These are phyloP conservation scores for Calephelis perditalis DNA, from an alignment of 2,888 invertebrate species.

Conservation along the genomic window DNA sequence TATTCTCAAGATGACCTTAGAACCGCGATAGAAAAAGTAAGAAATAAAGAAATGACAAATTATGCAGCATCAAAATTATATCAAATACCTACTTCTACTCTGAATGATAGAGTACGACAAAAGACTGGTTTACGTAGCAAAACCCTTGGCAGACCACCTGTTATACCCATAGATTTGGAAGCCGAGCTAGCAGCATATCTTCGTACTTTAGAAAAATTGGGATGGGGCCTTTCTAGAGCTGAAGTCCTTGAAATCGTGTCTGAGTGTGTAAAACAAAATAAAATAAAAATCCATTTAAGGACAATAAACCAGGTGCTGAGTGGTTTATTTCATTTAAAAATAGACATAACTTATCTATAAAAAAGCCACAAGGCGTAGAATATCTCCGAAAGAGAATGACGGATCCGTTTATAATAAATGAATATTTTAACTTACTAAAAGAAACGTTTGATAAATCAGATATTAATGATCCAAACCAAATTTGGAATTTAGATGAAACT, in stretches of 20 bases:
- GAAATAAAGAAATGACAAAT: constrained; percentile 23
- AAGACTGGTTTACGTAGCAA: constrained; percentile 21
- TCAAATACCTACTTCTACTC: constrained; percentile 25
- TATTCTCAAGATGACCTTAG: constrained; percentile 20
- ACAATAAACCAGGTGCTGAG: constrained; percentile 27
- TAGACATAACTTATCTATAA: constrained; percentile 34
- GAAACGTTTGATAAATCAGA: background rate
- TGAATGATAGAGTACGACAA: constrained; percentile 19
- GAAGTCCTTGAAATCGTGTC: constrained; percentile 30
- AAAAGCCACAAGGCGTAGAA: constrained; percentile 45
- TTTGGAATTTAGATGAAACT: constrained; percentile 12
- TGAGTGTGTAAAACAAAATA: constrained; percentile 26
- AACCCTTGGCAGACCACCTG: constrained; percentile 21
- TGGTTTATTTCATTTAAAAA: constrained; percentile 30
- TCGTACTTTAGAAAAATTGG: constrained; percentile 35
- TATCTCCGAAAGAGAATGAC: constrained; percentile 23
- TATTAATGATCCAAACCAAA: background rate
- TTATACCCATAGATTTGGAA: background rate
- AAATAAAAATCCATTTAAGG: constrained; percentile 25
- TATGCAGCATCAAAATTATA: constrained; percentile 23
- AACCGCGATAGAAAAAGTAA: constrained; percentile 22
- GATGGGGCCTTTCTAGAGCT: constrained; percentile 35
- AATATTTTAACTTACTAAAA: constrained; percentile 11
- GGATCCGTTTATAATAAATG: constrained; percentile 13
- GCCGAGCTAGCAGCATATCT: constrained; percentile 15